Evolutionary conservation across 2,888 invertebrate species (phyloP).

Genomic region (Dendrolimus houi): DNA sequence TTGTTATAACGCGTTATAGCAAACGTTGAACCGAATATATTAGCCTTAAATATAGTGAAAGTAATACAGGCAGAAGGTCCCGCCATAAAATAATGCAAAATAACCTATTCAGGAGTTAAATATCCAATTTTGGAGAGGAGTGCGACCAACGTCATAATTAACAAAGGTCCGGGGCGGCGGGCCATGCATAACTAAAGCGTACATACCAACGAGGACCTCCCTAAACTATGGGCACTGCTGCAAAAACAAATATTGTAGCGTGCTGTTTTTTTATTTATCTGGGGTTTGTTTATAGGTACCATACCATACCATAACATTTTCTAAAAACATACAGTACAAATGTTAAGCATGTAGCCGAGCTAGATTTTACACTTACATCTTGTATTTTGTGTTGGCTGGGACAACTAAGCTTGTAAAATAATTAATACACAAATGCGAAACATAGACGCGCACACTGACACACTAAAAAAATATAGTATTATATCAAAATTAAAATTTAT

Average conservation of each 20-base stretch:
- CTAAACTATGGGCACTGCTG: conserved; percentile 32
- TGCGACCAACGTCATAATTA: conserved; percentile 58
- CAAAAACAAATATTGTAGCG: background rate
- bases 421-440: too few relatives aligned
- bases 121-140: conserved; percentile 48
- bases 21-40: background rate
- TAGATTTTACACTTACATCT: too few relatives aligned
- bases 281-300: too few relatives aligned
- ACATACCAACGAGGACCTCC: conserved; percentile 31
- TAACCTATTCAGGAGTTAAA: conserved; percentile 36
- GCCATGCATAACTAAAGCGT: conserved; percentile 58
- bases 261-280: background rate
- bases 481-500: too few relatives aligned
- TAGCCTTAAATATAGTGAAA: background rate
- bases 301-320: too few relatives aligned
- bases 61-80: background rate
- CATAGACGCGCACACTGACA: too few relatives aligned
- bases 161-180: conserved; percentile 47
- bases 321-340: too few relatives aligned
- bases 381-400: too few relatives aligned
- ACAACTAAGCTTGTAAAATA: too few relatives aligned
- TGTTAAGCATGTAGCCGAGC: too few relatives aligned
- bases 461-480: too few relatives aligned
- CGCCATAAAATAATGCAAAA: conserved; percentile 24
- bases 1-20: too few relatives aligned